Evolutionary conservation across 2,113 vertebrate genomes (phyloP).

Genomic region (Amphiprion ocellaris): DNA sequence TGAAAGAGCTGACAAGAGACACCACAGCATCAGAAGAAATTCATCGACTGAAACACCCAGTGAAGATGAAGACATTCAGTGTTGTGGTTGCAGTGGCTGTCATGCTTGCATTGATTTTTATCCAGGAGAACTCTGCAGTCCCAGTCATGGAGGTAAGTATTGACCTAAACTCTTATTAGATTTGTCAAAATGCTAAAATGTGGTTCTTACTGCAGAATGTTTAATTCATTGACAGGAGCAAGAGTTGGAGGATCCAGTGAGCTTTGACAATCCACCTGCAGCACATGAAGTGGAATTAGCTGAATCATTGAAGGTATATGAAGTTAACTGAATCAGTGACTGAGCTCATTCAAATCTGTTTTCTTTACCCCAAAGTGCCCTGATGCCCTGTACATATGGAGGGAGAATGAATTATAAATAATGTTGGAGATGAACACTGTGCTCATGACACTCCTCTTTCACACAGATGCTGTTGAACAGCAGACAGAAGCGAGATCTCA

Average conservation of each 20-base stretch:
- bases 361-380: too few species aligned
- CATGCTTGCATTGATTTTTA: slow-evolving; percentile 50
- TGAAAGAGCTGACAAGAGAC: neutral
- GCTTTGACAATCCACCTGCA: neutral
- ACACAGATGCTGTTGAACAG: slow-evolving; percentile 24
- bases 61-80: slow-evolving; percentile 46
- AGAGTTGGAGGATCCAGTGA: neutral
- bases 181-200: neutral
- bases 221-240: slow-evolving; percentile 27
- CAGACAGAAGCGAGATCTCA: neutral
- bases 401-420: neutral
- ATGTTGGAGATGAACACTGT: neutral
- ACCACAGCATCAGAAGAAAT: neutral
- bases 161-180: neutral
- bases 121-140: slow-evolving; percentile 50
- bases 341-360: neutral
- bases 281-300: slow-evolving; percentile 6
- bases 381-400: neutral
- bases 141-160: slow-evolving; percentile 63
- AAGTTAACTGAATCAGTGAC: neutral
- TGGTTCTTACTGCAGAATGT: neutral
- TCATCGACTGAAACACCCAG: neutral
- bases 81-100: slow-evolving; percentile 55
- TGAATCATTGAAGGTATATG: slow-evolving; percentile 57
- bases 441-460: neutral